phyloP scores from a whole-genome alignment of 2,797 vertebrate species.

The Mareca strepera region DNA sequence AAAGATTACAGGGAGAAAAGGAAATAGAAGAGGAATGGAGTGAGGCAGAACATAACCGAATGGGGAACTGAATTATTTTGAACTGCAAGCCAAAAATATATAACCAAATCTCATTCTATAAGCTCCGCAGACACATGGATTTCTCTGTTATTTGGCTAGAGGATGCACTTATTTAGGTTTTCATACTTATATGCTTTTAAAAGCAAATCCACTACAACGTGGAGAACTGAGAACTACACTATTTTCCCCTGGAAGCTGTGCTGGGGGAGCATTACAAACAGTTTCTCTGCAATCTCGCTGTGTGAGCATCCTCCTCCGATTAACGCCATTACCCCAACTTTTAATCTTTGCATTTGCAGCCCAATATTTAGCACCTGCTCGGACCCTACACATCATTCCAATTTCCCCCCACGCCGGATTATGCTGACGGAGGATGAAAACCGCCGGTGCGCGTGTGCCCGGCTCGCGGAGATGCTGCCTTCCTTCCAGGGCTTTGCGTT shows the following conservation, averaged over 20 bases:
- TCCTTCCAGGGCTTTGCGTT: background rate
- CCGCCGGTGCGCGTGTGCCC: background rate
- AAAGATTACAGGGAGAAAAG: background rate
- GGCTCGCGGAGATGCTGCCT: background rate
- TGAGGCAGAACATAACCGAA: background rate
- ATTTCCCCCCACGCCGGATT: background rate
- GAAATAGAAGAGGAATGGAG: background rate
- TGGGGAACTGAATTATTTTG: background rate
- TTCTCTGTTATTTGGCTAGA: background rate
- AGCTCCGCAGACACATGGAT: background rate
- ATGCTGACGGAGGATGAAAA: background rate
- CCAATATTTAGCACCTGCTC: background rate
- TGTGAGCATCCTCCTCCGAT: fast-evolving
- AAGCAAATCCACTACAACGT: background rate
- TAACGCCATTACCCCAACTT: background rate
- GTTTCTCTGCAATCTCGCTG: fast-evolving
- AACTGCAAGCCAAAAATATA: background rate
- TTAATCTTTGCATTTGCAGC: background rate
- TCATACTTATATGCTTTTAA: background rate
- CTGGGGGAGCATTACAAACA: background rate
- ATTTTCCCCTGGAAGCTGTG: background rate
- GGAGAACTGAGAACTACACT: fast-evolving
- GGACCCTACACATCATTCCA: fast-evolving
- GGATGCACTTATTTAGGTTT: fast-evolving
- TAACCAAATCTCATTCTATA: background rate